Conservation (phyloP, 2,113 vertebrate genomes). For the Aegithalos caudatus region DNA sequence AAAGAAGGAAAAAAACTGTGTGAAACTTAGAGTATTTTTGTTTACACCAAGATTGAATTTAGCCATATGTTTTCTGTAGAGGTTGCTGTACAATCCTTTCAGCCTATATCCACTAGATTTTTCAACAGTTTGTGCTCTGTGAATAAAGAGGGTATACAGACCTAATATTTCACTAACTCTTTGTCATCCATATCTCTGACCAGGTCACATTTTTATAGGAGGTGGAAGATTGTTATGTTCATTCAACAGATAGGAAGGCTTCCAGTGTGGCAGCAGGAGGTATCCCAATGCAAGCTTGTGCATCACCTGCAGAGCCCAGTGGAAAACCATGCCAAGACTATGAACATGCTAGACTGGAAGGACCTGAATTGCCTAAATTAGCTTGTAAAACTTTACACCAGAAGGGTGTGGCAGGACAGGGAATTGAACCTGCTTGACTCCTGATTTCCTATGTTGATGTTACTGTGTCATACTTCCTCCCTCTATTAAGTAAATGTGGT, state of each 20-base stretch:
- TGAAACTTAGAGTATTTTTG: slow-evolving; percentile 50
- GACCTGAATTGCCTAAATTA: not conserved
- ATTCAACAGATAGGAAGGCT: not conserved
- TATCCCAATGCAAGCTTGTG: fast-evolving
- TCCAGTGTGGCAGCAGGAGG: not conserved
- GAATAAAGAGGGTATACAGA: not conserved
- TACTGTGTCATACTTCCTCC: not conserved
- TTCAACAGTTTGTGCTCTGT: not conserved
- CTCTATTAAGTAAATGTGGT: not conserved
- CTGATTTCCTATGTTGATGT: not conserved
- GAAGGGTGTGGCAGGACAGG: not conserved
- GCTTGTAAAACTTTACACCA: not conserved
- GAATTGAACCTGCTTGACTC: not conserved
- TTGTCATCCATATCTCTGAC: not conserved
- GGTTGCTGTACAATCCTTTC: not conserved
- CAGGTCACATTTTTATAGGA: not conserved
- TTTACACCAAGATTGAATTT: slow-evolving; percentile 48
- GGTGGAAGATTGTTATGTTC: not conserved
- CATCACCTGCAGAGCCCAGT: not conserved
- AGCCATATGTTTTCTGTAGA: slow-evolving; percentile 51
- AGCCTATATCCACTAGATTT: not conserved
- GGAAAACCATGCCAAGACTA: not conserved
- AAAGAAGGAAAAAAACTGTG: slow-evolving; percentile 9
- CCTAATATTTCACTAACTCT: not conserved
- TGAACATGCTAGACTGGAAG: not conserved